A percentile compares a stretch with the other conserved stretches of the same genome.
Evolutionary conservation across 92 coral and sea anemone genomes (phyloP).

Genomic region (Epizoanthus illoricatus): DNA sequence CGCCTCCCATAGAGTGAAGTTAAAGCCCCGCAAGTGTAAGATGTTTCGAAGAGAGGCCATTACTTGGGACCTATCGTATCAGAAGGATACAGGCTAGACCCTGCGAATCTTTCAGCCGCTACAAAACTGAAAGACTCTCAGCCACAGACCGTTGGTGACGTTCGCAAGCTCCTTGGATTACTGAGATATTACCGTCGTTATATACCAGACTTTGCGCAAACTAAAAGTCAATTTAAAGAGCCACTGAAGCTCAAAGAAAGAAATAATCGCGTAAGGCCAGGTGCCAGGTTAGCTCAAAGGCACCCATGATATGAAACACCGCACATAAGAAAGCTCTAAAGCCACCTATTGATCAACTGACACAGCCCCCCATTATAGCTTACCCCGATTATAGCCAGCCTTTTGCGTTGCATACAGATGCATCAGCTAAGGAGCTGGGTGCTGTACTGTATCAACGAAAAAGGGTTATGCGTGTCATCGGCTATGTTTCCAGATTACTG

Average conservation of each 20-base stretch:
- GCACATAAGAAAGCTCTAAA: background rate
- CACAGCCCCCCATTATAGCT: background rate
- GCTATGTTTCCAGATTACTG: too few relatives aligned
- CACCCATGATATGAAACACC: constrained; percentile 6
- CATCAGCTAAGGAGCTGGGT: too few relatives aligned
- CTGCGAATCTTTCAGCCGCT: constrained; percentile 49
- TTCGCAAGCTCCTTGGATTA: too few relatives aligned
- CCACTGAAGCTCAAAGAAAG: background rate
- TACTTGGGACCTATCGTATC: constrained; percentile 64
- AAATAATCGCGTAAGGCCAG: background rate
- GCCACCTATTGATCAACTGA: constrained; percentile 14
- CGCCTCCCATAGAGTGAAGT: constrained; percentile 60
- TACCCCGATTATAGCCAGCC: too few relatives aligned
- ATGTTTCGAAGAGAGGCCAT: constrained; percentile 57
- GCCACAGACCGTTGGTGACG: too few relatives aligned
- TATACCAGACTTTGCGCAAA: too few relatives aligned
- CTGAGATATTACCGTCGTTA: too few relatives aligned
- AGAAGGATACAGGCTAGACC: constrained; percentile 63
- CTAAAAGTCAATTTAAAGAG: too few relatives aligned
- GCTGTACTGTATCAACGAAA: too few relatives aligned
- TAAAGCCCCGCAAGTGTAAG: constrained; percentile 64
- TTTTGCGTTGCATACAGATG: too few relatives aligned
- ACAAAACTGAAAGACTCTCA: too few relatives aligned
- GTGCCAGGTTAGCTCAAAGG: background rate
- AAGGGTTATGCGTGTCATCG: too few relatives aligned